These are phyloP conservation scores for Rapana venosa DNA, from an alignment of 2,888 invertebrate species.

Conservation along the genomic window DNA sequence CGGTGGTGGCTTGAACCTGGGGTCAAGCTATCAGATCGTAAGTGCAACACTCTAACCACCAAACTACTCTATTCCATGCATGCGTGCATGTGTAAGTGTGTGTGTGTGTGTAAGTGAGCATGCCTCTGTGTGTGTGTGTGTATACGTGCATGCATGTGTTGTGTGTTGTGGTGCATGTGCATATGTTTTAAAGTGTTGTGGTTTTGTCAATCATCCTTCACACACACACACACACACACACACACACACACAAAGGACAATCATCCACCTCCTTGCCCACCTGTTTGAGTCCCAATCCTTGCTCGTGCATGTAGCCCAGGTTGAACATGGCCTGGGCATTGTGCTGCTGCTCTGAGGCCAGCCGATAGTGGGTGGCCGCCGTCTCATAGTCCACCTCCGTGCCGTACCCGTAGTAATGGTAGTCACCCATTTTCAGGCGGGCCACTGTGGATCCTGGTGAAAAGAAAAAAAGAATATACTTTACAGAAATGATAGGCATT, in stretches of 20 bases:
- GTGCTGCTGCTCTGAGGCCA: constrained; percentile 95
- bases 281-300: constrained; percentile 92
- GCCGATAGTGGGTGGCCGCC: constrained; percentile 90
- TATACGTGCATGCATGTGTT: neutral
- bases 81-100: neutral
- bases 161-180: no score
- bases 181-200: no score
- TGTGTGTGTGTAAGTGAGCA: neutral
- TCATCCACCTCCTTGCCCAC: constrained; percentile 66
- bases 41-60: neutral
- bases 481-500: neutral
- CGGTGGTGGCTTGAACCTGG: no score
- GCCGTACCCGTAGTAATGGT: constrained; percentile 98
- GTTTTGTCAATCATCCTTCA: no score
- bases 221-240: neutral
- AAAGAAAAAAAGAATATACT: neutral
- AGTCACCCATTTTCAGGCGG: constrained; percentile 95
- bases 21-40: neutral
- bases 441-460: constrained; percentile 81
- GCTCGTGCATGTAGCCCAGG: constrained; percentile 99
- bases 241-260: neutral
- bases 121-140: neutral
- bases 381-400: constrained; percentile 94
- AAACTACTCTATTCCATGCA: no score
- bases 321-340: constrained; percentile 99